Percentiles rank a stretch among this genome's conserved stretches.
Evolutionary conservation across 2,113 vertebrate genomes (phyloP).

Genomic region (Clinocottus analis): DNA sequence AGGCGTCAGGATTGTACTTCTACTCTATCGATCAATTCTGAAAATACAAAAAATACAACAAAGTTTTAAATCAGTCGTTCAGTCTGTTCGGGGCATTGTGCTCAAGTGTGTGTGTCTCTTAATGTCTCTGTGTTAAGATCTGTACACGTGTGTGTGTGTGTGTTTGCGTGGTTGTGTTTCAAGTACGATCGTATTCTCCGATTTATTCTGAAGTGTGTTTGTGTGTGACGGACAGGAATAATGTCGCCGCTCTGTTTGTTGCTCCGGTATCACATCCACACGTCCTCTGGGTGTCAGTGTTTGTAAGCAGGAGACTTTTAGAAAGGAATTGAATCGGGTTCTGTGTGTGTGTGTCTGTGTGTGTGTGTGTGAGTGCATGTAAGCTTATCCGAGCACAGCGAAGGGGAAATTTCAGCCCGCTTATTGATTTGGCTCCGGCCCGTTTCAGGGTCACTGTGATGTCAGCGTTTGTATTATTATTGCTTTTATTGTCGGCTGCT

Average conservation of each 20-base stretch:
- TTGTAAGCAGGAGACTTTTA: constrained; percentile 68
- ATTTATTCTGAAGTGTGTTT: background rate
- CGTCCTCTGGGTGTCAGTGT: constrained; percentile 78
- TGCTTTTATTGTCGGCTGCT: constrained; percentile 69
- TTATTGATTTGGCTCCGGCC: constrained; percentile 53
- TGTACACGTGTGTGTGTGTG: background rate
- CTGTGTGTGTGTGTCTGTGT: constrained; percentile 1
- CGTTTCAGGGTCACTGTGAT: constrained; percentile 73
- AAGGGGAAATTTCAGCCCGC: constrained; percentile 55
- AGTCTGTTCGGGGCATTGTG: constrained; percentile 57
- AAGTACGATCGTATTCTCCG: background rate
- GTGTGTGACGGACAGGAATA: constrained; percentile 29
- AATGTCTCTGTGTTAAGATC: background rate
- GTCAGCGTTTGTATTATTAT: constrained; percentile 75
- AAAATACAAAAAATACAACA: constrained; percentile 81
- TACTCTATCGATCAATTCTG: constrained; percentile 71
- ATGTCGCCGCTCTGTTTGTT: no score
- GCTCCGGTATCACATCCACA: constrained; percentile 52
- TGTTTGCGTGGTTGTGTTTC: background rate
- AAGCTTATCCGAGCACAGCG: constrained; percentile 54
- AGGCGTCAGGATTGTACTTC: background rate
- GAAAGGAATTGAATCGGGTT: constrained; percentile 21
- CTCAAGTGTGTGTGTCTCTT: constrained; percentile 32
- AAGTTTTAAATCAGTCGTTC: constrained; percentile 68
- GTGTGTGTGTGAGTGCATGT: constrained; percentile 48